phyloP scores from a whole-genome alignment of 2,113 vertebrate genomes.

The Saccopteryx bilineata region DNA sequence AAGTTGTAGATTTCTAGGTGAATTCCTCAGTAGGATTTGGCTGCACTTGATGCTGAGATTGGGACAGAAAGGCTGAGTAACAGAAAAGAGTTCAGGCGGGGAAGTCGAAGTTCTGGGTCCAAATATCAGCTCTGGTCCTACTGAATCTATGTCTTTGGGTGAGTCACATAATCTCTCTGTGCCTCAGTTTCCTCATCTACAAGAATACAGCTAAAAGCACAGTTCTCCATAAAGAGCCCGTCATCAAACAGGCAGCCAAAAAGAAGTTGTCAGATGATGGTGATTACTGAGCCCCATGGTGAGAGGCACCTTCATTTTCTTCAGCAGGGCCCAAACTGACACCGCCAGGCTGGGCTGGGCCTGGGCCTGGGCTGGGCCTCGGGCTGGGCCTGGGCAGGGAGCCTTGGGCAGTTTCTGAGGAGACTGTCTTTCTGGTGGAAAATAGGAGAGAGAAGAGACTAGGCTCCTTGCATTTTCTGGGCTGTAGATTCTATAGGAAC shows the following conservation, averaged over 20 bases:
- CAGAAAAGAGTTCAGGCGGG: neutral
- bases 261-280: neutral
- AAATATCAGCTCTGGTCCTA: neutral
- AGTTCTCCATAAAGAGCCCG: neutral
- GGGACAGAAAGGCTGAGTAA: neutral
- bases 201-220: neutral
- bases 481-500: neutral
- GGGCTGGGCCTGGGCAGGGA: neutral
- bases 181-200: neutral
- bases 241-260: neutral
- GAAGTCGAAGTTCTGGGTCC: neutral
- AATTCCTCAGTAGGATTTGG: slow-evolving; percentile 13
- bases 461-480: neutral
- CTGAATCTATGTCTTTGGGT: neutral
- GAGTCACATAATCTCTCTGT: neutral
- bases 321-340: neutral
- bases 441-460: neutral
- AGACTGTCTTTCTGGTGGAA: neutral
- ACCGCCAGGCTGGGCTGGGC: too few relatives aligned
- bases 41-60: slow-evolving; percentile 7
- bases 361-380: neutral
- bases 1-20: slow-evolving; percentile 37
- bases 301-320: neutral
- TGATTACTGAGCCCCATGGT: neutral
- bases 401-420: neutral